Conservation (phyloP, 2,888 invertebrate species). For the Thumatha senex region DNA sequence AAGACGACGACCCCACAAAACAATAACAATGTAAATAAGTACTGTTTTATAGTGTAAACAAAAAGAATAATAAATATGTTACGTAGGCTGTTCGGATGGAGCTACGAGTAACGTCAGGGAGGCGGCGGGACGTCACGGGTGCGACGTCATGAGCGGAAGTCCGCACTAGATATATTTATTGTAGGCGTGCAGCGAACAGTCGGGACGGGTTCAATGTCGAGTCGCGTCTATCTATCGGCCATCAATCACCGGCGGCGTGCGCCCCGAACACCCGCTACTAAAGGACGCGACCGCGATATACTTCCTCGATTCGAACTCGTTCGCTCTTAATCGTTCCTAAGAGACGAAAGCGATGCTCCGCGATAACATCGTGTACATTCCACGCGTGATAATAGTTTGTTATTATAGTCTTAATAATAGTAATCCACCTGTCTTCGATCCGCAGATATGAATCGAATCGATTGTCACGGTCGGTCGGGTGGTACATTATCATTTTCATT, state of each 20-base stretch:
- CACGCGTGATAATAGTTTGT: slow-evolving; percentile 49
- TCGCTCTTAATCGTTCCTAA: slow-evolving; percentile 9
- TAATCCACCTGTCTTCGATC: slow-evolving; percentile 54
- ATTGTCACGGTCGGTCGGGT: slow-evolving; percentile 60
- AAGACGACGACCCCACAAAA: slow-evolving; percentile 73
- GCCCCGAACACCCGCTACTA: slow-evolving; percentile 28
- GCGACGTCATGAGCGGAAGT: slow-evolving; percentile 78
- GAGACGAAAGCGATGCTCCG: slow-evolving; percentile 11
- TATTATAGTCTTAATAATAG: slow-evolving; percentile 43
- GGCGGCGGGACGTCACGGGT: slow-evolving; percentile 56
- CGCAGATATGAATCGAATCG: slow-evolving; percentile 54
- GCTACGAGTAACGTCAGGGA: slow-evolving; percentile 44
- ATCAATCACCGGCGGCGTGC: slow-evolving; percentile 67
- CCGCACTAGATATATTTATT: slow-evolving; percentile 74
- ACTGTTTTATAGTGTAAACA: slow-evolving; percentile 80
- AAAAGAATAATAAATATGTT: slow-evolving; percentile 70
- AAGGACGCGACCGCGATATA: slow-evolving; percentile 29
- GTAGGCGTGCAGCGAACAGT: slow-evolving; percentile 50
- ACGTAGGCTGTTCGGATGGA: slow-evolving; percentile 54
- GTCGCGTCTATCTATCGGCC: slow-evolving; percentile 73
- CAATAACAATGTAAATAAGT: slow-evolving; percentile 72
- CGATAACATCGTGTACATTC: slow-evolving; percentile 35
- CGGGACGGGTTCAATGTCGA: slow-evolving; percentile 79
- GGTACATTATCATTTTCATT: slow-evolving; percentile 65
- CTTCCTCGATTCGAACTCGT: slow-evolving; percentile 39